Base-by-base conservation (phyloP, 2,797 vertebrate genomes). In the Lacerta viridis region DNA sequence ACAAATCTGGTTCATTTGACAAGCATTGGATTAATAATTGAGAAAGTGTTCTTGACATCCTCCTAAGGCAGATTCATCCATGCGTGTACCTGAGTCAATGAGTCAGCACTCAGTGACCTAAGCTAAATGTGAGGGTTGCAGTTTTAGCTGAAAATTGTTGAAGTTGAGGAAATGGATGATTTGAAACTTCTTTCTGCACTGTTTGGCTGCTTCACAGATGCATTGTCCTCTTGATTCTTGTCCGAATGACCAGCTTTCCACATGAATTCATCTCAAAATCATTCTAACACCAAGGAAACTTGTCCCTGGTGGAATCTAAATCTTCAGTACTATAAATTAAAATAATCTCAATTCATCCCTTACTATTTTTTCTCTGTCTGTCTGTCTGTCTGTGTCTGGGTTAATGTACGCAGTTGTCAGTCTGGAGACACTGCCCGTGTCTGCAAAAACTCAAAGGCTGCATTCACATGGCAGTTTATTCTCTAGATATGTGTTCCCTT, bases 11-110 rank as follows among this genome's bases (percentile, higher is more conserved):
- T 81, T 80, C 50, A 39, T 85, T 75, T 88, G 46, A 59, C 74
- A 78, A 88, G 83, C 75, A 71, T 84, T 83, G 74, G 83, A 89
- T 89, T 85, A 89, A 85, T 89, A 89, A 89, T 84, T 88, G 74
- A 71, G 46, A 88, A 88, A 77, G 25, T 66, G 41, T 80, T 89
- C 88, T 85, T 75, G 77, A 85, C 69, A 89, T 89, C 33, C 55
- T 80, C 69, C 69, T 85, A 64, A 85, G 69, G 77, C 78, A 85
- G 78, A 80, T 74, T 80, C n/a, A 66, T 20, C 15, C 4, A 74
- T n/a, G 66, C 69, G 13, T 80, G 83, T 74, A 46, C 50, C 80
- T 43, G 50, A 85, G 18, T 74, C 23, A 74, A 36, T 80, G 75
- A 84, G 69, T 88, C 87, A 55, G 55, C 87, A 55, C n/a, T 69